Conservation (phyloP, 2,797 vertebrate genomes). For the Ficedula albicollis region DNA sequence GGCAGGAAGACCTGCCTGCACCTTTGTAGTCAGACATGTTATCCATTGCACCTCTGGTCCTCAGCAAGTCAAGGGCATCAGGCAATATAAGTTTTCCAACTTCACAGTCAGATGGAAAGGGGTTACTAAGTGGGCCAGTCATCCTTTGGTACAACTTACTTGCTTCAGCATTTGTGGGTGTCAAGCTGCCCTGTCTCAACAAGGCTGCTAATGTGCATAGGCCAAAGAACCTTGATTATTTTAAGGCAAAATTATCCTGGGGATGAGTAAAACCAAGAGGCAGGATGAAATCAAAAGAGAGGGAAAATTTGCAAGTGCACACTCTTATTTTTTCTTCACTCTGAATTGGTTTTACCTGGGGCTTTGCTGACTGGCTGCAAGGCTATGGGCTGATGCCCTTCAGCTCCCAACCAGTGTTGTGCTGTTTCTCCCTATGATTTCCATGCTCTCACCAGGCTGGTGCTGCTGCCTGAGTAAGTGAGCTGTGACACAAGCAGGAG, state of each 20-base stretch:
- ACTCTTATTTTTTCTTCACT: not conserved
- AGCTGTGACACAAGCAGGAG: not conserved
- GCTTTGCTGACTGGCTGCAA: not conserved
- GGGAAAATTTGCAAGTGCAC: not conserved
- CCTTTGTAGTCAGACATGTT: rapidly evolving
- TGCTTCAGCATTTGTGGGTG: not conserved
- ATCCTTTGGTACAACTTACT: not conserved
- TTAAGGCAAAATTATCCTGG: not conserved
- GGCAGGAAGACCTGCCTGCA: not conserved
- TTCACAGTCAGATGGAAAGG: not conserved
- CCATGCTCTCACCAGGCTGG: not conserved
- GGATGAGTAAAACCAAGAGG: not conserved
- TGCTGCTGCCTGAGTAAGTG: rapidly evolving
- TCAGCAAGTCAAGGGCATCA: not conserved
- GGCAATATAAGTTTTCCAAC: not conserved
- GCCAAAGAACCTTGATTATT: not conserved
- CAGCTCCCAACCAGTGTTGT: not conserved
- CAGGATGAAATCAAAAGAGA: not conserved
- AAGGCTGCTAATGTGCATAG: not conserved
- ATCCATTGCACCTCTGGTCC: not conserved
- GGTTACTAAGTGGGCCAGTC: not conserved
- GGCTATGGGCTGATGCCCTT: not conserved
- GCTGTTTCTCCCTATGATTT: not conserved
- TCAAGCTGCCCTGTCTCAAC: not conserved
- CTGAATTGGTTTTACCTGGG: not conserved